Base-by-base conservation (phyloP, 2,797 vertebrate genomes). In the Limosa lapponica region DNA sequence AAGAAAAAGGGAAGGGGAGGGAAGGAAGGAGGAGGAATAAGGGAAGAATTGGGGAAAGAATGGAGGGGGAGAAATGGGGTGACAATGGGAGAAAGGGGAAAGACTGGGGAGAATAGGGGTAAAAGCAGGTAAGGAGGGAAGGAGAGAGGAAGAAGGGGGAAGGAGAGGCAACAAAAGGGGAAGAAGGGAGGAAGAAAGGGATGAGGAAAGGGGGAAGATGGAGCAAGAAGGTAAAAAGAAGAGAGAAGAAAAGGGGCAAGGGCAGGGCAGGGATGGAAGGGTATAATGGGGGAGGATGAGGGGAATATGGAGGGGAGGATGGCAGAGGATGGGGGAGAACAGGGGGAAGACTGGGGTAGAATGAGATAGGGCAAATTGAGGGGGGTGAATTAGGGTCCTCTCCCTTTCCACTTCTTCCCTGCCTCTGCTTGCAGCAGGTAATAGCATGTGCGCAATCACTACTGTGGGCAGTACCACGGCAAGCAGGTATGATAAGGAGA, bases 331-430 rank as follows among this genome's bases (percentile, higher is more conserved):
- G 10, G 11, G 5, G 3, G 6, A 65, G 19, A 11, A 37, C 3
- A 10, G 1, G 2, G 13, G 4, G 5, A 58, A 73, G 32, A 41
- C 0, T 46, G 4, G 3, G 8, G 4, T 49, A 89, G 43, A 64
- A 58, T 6, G 41, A 67, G 16, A 59, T 3, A 83, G 8, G 20
- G 13, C 7, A 57, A 13, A 48, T 5, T 10, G 25, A 37, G 8
- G 1, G 1, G 5, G 0, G 0, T 30, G 19, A 62, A 51, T 48
- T 8, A 41, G 9, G 11, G 10, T 62, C 43, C 34, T 83, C 23
- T 28, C 18, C 13, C 16, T 71, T 81, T 59, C 69, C n/a, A 43
- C 7, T 71, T 83, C 36, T 72, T 46, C 20, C 18, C 17, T 62
- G 27, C 7, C 41, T 83, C 58, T 62, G 28, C 23, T 58, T 84